Evolutionary conservation across 2,113 vertebrate genomes (phyloP), one percentile per base, ranked within the genome.

Genomic region (Lycaon pictus): DNA sequence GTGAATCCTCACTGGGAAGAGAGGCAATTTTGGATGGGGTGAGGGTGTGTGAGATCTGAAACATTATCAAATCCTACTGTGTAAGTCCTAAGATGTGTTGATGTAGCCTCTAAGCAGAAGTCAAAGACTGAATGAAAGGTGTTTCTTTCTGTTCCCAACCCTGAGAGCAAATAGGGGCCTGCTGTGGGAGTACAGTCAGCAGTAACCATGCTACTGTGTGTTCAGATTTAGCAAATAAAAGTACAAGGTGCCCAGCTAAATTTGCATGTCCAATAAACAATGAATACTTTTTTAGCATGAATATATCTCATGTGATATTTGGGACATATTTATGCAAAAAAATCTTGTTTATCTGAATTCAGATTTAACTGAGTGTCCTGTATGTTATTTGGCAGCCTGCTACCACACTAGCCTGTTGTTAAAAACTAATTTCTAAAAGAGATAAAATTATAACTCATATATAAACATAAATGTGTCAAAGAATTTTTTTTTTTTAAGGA

Each of bases 271-370:
- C 29, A 27, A 74, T 80, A 37, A 92, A 25, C 25, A 43, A 22
- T 48, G 22, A 43, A 25, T 48, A 43, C 17, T n/a, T n/a, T 69
- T 74, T 55, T 19, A 92, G 53, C 51, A 58, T 53, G 74, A 80
- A 37, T 63, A 55, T 69, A 32, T 88, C 48, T 19, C n/a, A n/a
- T 63, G 7, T n/a, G 32, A 60, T 87, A 65, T 83, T 83, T 93
- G 74, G 32, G 67, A 80, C 15, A 76, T 67, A 85, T 19, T 94
- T 83, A 79, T n/a, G 60, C 11, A 81, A 81, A 79, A 67, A 37
- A 58, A 63, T 93, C 32, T 16, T 92, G n/a, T 90, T 74, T 80
- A 79, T 90, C 27, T 93, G 80, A 97, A 95, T 96, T 93, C 37
- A 67, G 35, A 27, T 77, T 90, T 81, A 93, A 94, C 20, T 35